These are phyloP conservation scores for Orycteropus afer DNA, from an alignment of 2,113 vertebrate genomes.

Conservation along the genomic window DNA sequence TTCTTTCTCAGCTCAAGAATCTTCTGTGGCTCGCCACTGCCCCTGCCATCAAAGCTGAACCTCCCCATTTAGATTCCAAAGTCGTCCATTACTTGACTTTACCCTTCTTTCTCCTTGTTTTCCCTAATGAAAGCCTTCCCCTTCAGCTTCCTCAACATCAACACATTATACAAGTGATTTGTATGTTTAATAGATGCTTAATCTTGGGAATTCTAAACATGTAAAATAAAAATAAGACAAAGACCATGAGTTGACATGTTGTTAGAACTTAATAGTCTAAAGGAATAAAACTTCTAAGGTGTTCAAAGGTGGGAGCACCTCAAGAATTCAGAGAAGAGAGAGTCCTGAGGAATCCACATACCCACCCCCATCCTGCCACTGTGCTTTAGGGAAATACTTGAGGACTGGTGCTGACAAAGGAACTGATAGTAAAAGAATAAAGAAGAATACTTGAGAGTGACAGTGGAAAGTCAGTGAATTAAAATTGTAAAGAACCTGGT, in stretches of 20 bases:
- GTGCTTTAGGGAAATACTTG: not conserved
- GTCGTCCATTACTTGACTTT: not conserved
- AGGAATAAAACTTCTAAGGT: not conserved
- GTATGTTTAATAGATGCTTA: not conserved
- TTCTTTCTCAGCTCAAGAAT: not conserved
- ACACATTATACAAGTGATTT: not conserved
- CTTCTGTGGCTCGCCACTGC: not conserved
- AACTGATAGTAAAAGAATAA: not conserved
- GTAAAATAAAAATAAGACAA: not conserved
- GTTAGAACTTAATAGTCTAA: not conserved
- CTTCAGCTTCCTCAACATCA: not conserved
- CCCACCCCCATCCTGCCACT: not conserved
- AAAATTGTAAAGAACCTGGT: not conserved
- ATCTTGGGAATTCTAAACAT: not conserved
- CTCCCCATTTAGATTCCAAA: not conserved
- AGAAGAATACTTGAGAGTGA: not conserved
- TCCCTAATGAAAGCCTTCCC: not conserved
- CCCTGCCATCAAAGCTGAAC: not conserved
- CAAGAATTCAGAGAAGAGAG: not conserved
- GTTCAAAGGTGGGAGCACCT: not conserved
- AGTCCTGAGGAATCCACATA: rapidly evolving
- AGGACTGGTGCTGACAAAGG: not conserved
- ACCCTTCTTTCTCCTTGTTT: not conserved
- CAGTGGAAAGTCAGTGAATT: not conserved
- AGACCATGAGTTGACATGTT: not conserved